Percentiles rank a stretch among this genome's conserved stretches.
These are phyloP conservation scores for Dryobota labecula DNA, from an alignment of 2,888 invertebrate species.

Conservation along the genomic window DNA sequence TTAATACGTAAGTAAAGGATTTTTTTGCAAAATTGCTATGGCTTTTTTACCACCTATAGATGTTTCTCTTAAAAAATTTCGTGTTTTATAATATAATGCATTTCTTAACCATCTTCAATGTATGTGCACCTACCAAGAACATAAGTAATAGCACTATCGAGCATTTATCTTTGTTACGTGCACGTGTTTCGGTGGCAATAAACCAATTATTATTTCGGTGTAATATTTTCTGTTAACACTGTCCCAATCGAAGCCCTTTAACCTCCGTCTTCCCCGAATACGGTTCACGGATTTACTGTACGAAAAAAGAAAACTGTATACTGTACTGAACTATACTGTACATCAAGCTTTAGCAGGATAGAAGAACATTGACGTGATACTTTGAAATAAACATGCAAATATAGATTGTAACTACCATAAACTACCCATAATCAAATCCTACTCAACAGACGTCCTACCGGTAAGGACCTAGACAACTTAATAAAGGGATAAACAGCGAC, in stretches of 20 bases:
- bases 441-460: no score
- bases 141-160: neutral
- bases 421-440: conserved; percentile 2
- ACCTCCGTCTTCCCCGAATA: neutral
- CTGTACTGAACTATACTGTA: no score
- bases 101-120: no score
- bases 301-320: neutral
- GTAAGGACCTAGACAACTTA: conserved; percentile 10
- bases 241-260: neutral
- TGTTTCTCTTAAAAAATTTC: no score
- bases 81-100: no score
- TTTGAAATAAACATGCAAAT: neutral
- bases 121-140: neutral
- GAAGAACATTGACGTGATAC: neutral
- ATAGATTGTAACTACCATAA: neutral
- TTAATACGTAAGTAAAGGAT: no score
- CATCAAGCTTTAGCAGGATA: neutral
- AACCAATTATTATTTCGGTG: neutral
- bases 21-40: no score
- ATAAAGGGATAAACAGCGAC: conserved; percentile 34
- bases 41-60: no score
- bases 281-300: neutral
- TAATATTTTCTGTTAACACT: neutral
- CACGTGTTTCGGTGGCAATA: no score
- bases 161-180: neutral